phyloP scores from a whole-genome alignment of 2,888 invertebrate species.

The Dicranocentrus wangi region DNA sequence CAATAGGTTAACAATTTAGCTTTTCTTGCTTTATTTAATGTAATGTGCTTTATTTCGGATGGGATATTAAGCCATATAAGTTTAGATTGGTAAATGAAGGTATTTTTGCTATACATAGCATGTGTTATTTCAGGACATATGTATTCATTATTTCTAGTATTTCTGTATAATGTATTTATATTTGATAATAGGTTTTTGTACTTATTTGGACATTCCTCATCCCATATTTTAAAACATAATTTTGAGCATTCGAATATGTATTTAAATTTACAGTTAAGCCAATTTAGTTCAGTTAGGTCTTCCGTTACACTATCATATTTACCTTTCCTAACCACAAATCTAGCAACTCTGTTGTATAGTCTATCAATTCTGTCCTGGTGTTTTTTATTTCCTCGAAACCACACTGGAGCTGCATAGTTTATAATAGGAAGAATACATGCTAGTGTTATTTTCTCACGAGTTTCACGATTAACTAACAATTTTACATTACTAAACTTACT shows the following conservation, averaged over 20 bases:
- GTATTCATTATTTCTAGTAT: background rate
- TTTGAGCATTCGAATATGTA: background rate
- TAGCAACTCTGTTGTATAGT: background rate
- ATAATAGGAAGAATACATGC: slow-evolving; percentile 6
- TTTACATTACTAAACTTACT: background rate
- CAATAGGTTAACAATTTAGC: background rate
- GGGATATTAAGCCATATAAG: background rate
- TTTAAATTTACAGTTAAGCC: slow-evolving; percentile 1
- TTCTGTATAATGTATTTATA: too few relatives aligned
- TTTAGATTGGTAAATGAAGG: background rate
- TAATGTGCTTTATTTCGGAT: background rate
- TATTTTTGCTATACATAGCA: background rate
- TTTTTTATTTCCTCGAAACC: background rate
- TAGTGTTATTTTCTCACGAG: background rate
- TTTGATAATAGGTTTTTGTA: too few relatives aligned
- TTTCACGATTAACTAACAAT: too few relatives aligned
- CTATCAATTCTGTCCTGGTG: background rate
- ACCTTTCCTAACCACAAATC: background rate
- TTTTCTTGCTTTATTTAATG: background rate
- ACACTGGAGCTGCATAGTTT: background rate
- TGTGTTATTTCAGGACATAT: background rate
- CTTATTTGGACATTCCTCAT: background rate
- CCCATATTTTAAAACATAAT: background rate
- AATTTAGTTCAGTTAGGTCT: background rate
- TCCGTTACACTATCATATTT: background rate